phyloP scores from a whole-genome alignment of 1,140 invertebrate species.

The Melanaphis sacchari region DNA sequence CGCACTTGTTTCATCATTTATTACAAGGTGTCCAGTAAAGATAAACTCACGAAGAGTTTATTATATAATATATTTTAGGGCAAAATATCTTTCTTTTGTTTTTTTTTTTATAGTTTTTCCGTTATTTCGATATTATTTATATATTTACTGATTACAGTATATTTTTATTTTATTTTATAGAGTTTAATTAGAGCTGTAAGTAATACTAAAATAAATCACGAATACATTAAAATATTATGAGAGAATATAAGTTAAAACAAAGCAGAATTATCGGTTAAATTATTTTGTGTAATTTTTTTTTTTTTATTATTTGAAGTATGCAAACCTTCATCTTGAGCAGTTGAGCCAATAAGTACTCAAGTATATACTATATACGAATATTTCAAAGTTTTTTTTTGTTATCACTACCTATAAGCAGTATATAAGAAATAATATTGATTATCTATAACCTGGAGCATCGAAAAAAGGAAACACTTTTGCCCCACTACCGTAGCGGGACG shows the following conservation, averaged over 20 bases:
- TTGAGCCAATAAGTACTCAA: neutral
- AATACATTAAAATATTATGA: neutral
- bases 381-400: neutral
- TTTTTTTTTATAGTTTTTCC: neutral
- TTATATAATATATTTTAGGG: neutral
- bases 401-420: too few relatives aligned
- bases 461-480: neutral
- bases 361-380: neutral
- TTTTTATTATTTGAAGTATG: neutral
- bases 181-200: neutral
- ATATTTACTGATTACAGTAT: neutral
- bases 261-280: neutral
- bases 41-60: neutral
- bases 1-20: neutral
- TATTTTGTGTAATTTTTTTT: too few relatives aligned
- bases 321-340: neutral
- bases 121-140: neutral
- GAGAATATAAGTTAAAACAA: neutral
- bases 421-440: neutral
- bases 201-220: neutral
- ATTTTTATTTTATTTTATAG: neutral
- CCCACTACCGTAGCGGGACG: neutral
- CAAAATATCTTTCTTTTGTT: neutral
- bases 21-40: neutral
- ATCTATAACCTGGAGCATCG: neutral